These are phyloP conservation scores for Synaphobranchus kaupii DNA, from an alignment of 2,797 vertebrate genomes.

Conservation along the genomic window DNA sequence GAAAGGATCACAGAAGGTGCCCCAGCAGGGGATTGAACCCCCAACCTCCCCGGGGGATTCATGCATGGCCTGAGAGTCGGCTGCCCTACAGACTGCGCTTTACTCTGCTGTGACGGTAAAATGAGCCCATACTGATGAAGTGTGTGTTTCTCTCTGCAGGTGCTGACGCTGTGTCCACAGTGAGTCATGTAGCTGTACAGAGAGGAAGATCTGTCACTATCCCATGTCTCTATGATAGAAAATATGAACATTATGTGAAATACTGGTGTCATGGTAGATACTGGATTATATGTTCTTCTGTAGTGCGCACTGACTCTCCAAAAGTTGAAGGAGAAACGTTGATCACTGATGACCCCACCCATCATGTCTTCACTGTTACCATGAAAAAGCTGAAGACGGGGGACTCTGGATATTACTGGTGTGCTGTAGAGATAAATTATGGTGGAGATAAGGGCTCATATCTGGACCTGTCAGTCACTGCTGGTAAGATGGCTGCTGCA, in stretches of 20 bases:
- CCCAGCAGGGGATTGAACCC: too few species aligned
- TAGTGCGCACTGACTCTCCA: too few species aligned
- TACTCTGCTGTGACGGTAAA: not conserved
- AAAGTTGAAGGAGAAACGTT: too few species aligned
- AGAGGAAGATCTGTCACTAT: slow-evolving; percentile 42
- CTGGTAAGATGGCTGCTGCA: not conserved
- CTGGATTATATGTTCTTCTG: not conserved
- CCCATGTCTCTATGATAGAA: slow-evolving; percentile 41
- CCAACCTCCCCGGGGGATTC: too few species aligned
- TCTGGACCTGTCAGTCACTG: not conserved
- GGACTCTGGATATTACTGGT: slow-evolving; percentile 28
- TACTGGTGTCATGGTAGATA: not conserved
- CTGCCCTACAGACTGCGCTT: too few species aligned
- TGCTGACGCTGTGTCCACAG: slow-evolving; percentile 17
- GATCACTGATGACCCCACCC: slow-evolving; percentile 34
- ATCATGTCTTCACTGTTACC: slow-evolving; percentile 36
- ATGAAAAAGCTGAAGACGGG: not conserved
- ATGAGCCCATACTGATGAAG: not conserved
- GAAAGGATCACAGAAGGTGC: too few species aligned
- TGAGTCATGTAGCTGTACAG: slow-evolving; percentile 31
- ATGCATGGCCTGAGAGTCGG: not conserved
- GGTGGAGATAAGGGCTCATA: not conserved
- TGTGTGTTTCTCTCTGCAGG: slow-evolving; percentile 20
- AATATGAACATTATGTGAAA: too few species aligned
- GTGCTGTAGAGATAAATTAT: not conserved